A percentile compares a stretch with the other conserved stretches of the same genome.
phyloP scores from a whole-genome alignment of 53 echinoderm and acorn worm species.

The Luidia sarsii region DNA sequence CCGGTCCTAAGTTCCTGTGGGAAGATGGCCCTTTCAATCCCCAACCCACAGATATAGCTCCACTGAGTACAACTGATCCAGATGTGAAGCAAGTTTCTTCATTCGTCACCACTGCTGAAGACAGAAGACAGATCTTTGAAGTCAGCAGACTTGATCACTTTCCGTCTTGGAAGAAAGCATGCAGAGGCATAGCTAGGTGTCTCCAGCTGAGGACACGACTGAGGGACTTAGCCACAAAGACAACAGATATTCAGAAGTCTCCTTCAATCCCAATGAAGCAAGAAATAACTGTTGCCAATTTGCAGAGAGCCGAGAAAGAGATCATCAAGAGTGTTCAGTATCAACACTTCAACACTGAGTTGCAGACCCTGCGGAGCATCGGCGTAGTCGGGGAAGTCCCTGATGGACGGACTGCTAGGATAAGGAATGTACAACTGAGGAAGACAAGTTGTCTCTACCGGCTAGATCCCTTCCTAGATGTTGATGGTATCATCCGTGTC shows the following conservation, averaged over 20 bases:
- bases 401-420: not conserved
- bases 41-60: no score
- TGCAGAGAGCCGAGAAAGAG: constrained; percentile 28
- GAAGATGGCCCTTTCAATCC: no score
- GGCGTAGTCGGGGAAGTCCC: not conserved
- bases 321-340: constrained; percentile 27
- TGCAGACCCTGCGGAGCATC: constrained; percentile 1
- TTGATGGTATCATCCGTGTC: constrained; percentile 14
- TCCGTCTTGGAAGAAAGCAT: constrained; percentile 7
- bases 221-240: not conserved
- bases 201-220: constrained; percentile 21
- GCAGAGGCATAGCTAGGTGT: constrained; percentile 13
- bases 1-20: no score
- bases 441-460: constrained; percentile 22
- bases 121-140: no score
- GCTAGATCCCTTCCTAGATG: constrained; percentile 53
- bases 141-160: constrained; percentile 12
- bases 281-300: not conserved
- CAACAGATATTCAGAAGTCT: not conserved
- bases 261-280: not conserved
- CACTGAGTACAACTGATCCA: no score
- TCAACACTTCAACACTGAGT: constrained; percentile 19
- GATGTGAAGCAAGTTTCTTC: no score
- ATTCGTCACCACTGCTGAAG: no score
- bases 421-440: constrained; percentile 18